Base-by-base conservation (phyloP, 2,797 vertebrate genomes). In the Sebastiscus tertius region DNA sequence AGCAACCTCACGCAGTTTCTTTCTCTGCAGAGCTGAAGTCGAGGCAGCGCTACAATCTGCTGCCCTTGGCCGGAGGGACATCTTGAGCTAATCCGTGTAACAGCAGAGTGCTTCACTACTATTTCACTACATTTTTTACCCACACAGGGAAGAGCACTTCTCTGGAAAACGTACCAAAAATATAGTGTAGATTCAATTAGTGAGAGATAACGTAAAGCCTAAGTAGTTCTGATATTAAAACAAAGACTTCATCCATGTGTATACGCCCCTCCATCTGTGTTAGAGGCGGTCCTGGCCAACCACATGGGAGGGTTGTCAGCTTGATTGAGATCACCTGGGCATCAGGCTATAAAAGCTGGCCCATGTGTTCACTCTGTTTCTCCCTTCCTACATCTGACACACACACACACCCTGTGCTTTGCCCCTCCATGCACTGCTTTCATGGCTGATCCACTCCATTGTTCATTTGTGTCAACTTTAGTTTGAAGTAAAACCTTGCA, bases 1-100 rank as follows among this genome's bases (percentile, higher is more conserved):
- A 24, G 64, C 66, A 79, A 76, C 65, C 84, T 82, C 80, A 81
- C 10, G 42, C 73, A 66, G 52, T 39, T 88, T 72, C 52, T 68
- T 71, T 55, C 46, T 80, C 61, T 52, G 74, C 27, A 24, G 33
- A 68, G 26, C 56, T 42, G 33, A 75, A 78, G 69, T 60, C 20
- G 31, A 72, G 42, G 34, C 69, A 52, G 31, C 9, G 5, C 24
- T 60, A 63, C 66, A 62, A 75, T 80, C 56, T 68, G 88, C 56
- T 68, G 88, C 60, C 82, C 72, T 86, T 74, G 77, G 65, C 66
- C 66, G 36, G 26, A 29, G 26, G 14, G 6, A 81, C 42, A 24
- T 54, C 63, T 66, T 16, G 0, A 56, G 62, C 27, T 87, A 86
- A 88, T 88, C 77, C 61, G 16, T 49, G 4, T 11, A 33, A 39